phyloP scores from a whole-genome alignment of 2,888 invertebrate genomes.

The Stenurella melanura region DNA sequence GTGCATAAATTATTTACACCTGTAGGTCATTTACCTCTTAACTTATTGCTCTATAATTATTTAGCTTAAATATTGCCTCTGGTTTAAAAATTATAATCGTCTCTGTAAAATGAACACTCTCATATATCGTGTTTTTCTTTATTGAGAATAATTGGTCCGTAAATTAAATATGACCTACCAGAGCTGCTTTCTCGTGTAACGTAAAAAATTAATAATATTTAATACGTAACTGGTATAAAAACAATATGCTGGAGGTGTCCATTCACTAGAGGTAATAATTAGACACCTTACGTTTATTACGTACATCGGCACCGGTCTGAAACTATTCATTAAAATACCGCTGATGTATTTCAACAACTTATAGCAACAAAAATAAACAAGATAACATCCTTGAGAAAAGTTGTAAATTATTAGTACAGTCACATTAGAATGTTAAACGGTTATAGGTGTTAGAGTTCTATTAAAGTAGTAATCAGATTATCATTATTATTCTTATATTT shows the following conservation, averaged over 20 bases:
- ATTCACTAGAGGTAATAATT: constrained; percentile 15
- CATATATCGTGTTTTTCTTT: constrained; percentile 7
- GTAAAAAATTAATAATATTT: constrained; percentile 26
- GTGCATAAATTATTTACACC: neutral
- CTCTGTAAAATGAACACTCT: neutral
- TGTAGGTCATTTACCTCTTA: neutral
- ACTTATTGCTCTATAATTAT: neutral
- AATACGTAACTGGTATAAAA: constrained; percentile 21
- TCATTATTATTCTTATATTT: too few species aligned
- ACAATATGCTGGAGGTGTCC: constrained; percentile 12
- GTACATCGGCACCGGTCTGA: neutral
- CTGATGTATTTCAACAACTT: constrained; percentile 29
- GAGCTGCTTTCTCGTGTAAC: neutral
- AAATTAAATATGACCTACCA: constrained; percentile 4
- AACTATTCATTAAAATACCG: constrained; percentile 26
- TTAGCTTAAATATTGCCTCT: neutral
- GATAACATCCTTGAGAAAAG: constrained; percentile 7
- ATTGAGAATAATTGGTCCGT: neutral
- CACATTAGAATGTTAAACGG: neutral
- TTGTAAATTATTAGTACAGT: constrained; percentile 5
- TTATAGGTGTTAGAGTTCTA: neutral
- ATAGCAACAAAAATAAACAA: constrained; percentile 27
- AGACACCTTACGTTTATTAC: constrained; percentile 26
- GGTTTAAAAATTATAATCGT: constrained; percentile 3
- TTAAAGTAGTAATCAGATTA: too few species aligned